Base-by-base conservation (phyloP, 2,888 invertebrate species). In the Apomyelois bistriatella region DNA sequence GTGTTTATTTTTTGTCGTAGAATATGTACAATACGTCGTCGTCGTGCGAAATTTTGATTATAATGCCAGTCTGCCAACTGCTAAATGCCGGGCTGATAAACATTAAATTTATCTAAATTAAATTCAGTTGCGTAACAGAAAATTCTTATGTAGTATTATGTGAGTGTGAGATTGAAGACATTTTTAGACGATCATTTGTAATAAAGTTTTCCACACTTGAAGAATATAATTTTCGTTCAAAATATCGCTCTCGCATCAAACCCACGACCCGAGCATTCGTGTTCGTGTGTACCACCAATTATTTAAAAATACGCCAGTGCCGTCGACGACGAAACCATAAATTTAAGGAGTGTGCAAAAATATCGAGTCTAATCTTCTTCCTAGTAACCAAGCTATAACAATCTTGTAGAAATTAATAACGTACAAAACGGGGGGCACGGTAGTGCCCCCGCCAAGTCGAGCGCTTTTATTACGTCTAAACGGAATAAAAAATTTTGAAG, bases 171-270 rank as follows among this genome's bases (percentile, higher is more conserved):
- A 37, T 10, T 65, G 64, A 60, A 42, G 59, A 61, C 59, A 61
- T 53, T 72, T 71, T 72, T 66, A 71, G 66, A 64, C 64, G 67
- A 64, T 64, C 63, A 60, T 58, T 59, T 53, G 64, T 59, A 68
- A 75, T 79, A 77, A 79, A 81, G 58, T 73, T 76, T 73, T 80
- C 68, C 65, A 70, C 79, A 71, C 72, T 60, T 66, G 49, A 64
- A 68, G 58, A 67, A 64, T 63, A 67, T 53, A 67, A 66, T 62
- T 68, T 69, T 67, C 56, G 50, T 57, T 58, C 65, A 68, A 68
- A 68, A 64, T 71, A 72, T 65, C 60, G 59, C 59, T 52, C 55
- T 53, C 53, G 28, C 37, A n/a, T 13, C n/a, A 50, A 50, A 30
- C 30, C 32, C 30, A 22, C 40, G 48, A 41, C 51, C 53, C 53